phyloP scores from a whole-genome alignment of 1,140 invertebrate species.

The Frieseomelitta varia region DNA sequence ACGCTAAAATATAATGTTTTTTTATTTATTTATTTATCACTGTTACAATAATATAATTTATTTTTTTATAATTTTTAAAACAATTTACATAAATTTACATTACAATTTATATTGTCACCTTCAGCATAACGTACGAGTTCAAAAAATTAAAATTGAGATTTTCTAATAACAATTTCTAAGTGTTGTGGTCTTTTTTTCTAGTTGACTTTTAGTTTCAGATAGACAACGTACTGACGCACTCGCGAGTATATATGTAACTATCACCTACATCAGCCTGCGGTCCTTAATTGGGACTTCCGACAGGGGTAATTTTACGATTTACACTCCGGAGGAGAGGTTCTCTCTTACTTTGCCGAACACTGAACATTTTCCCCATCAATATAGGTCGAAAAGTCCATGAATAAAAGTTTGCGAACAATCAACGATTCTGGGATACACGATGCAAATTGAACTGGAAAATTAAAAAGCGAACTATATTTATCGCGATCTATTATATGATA shows the following conservation, averaged over 20 bases:
- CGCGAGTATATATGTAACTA: conserved; percentile 33
- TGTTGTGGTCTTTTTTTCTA: neutral
- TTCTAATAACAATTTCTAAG: neutral
- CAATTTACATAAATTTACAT: too few species aligned
- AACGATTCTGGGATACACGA: neutral
- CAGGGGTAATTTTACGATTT: conserved; percentile 58
- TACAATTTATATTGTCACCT: too few species aligned
- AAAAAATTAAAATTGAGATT: neutral
- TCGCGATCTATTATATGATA: neutral
- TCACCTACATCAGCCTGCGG: conserved; percentile 43
- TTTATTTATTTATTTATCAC: too few species aligned
- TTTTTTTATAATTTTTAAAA: too few species aligned
- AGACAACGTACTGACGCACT: conserved; percentile 26
- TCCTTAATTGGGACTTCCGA: conserved; percentile 64
- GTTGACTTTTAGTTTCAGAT: neutral
- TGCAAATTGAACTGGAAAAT: neutral
- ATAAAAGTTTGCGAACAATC: neutral
- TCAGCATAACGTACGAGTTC: too few species aligned
- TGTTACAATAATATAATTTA: too few species aligned
- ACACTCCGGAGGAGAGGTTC: conserved; percentile 32
- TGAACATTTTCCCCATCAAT: neutral
- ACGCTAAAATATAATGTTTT: too few species aligned
- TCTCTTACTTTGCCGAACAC: conserved; percentile 14
- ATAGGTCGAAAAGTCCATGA: neutral
- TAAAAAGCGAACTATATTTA: too few species aligned